Evolutionary conservation across 2,888 invertebrate genomes (phyloP).

Genomic region (Holacanthella duospinosa): DNA sequence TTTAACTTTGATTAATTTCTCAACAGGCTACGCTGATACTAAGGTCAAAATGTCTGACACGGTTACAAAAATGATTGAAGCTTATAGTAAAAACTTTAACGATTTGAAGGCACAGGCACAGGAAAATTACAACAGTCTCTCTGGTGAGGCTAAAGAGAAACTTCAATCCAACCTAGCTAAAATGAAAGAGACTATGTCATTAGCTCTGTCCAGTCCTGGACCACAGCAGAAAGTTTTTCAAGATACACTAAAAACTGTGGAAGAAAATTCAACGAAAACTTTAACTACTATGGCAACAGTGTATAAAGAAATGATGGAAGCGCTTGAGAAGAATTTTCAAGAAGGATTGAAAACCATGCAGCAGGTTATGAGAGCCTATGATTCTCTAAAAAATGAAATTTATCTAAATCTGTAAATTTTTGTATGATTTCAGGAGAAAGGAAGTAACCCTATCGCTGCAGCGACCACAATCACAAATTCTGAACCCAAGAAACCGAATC

Average conservation of each 20-base stretch:
- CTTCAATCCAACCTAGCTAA: constrained; percentile 5
- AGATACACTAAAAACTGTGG: constrained; percentile 9
- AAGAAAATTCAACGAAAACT: constrained; percentile 7
- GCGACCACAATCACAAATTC: too few relatives aligned
- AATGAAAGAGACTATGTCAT: constrained; percentile 6
- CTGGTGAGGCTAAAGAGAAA: constrained; percentile 5
- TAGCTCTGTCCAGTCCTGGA: constrained; percentile 9
- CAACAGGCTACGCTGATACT: not conserved
- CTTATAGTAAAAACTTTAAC: constrained; percentile 10
- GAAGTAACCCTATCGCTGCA: not conserved
- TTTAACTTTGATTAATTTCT: not conserved
- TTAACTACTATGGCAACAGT: not conserved
- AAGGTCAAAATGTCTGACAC: constrained; percentile 8
- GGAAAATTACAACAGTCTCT: constrained; percentile 7
- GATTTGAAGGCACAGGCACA: constrained; percentile 8
- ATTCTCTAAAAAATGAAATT: too few relatives aligned
- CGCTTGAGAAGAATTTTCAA: constrained; percentile 14
- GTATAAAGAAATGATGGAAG: constrained; percentile 6
- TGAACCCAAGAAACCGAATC: too few relatives aligned
- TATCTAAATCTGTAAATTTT: too few relatives aligned
- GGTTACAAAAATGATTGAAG: not conserved
- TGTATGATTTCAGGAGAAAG: too few relatives aligned
- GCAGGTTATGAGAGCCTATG: too few relatives aligned
- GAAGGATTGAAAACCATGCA: constrained; percentile 19
- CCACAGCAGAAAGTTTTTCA: constrained; percentile 10